Evolutionary conservation across 2,113 vertebrate species (phyloP).

Genomic region (Balaenoptera acutorostrata): DNA sequence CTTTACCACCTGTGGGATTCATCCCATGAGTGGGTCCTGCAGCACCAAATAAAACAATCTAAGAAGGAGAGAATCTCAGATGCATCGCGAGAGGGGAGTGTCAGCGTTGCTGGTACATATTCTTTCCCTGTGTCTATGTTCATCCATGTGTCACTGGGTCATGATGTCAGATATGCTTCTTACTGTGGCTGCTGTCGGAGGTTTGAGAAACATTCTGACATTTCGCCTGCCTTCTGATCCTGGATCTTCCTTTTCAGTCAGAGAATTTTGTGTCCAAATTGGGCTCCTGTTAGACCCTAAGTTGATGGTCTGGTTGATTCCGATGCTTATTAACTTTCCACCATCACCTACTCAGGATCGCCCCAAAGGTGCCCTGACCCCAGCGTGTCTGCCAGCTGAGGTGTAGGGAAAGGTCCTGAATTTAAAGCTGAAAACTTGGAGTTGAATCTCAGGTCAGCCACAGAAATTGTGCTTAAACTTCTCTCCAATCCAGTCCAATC

Average conservation of each 20-base stretch:
- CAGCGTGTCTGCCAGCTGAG: not conserved
- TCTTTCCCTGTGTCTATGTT: too few relatives aligned
- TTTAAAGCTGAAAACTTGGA: not conserved
- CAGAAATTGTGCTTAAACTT: not conserved
- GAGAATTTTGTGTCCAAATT: not conserved
- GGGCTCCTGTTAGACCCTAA: not conserved
- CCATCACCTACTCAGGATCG: not conserved
- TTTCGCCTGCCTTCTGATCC: not conserved
- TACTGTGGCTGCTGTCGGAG: not conserved
- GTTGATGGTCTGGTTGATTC: not conserved
- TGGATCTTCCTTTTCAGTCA: not conserved
- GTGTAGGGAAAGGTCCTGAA: not conserved
- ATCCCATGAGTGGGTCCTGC: not conserved
- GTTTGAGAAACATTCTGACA: not conserved
- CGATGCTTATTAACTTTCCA: not conserved
- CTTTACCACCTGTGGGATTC: too few relatives aligned
- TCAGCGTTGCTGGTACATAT: too few relatives aligned
- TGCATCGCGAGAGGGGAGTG: fast-evolving
- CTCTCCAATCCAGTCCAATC: not conserved
- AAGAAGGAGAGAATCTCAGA: not conserved
- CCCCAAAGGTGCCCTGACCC: not conserved
- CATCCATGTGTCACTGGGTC: not conserved
- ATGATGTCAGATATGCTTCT: not conserved
- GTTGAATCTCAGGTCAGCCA: not conserved
- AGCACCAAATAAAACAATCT: not conserved